Evolutionary conservation across 2,888 invertebrate genomes (phyloP).

Genomic region (Lepidochrysops patricia): DNA sequence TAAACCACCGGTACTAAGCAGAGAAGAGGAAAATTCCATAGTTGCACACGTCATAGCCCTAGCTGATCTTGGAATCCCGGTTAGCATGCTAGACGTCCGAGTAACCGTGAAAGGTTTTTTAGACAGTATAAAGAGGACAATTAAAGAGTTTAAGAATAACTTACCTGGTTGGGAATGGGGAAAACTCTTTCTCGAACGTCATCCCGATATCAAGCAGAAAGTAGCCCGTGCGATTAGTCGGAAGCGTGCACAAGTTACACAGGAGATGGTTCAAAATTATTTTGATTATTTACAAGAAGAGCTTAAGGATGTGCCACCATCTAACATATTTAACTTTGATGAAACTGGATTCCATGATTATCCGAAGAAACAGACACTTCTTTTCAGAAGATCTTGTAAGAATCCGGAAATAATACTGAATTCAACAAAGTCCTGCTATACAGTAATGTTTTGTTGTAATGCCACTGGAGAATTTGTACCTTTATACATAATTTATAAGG

Average conservation of each 20-base stretch:
- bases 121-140: not conserved
- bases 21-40: not conserved
- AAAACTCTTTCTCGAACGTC: constrained; percentile 17
- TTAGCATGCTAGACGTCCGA: not conserved
- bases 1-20: not conserved
- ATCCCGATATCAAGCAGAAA: constrained; percentile 16
- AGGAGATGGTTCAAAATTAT: too few species aligned
- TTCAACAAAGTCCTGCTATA: constrained; percentile 13
- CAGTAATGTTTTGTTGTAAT: constrained; percentile 14
- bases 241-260: constrained; percentile 6
- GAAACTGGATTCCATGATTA: constrained; percentile 17
- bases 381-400: constrained; percentile 8
- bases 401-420: constrained; percentile 17
- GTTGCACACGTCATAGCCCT: not conserved
- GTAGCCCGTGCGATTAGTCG: constrained; percentile 16
- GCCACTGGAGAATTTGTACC: constrained; percentile 8
- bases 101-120: not conserved
- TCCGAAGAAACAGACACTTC: constrained; percentile 13
- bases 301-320: constrained; percentile 14
- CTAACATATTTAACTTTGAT: constrained; percentile 17
- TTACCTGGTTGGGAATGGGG: constrained; percentile 20
- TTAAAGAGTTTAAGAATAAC: constrained; percentile 16
- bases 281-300: too few species aligned
- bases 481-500: constrained; percentile 17
- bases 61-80: not conserved